Evolutionary conservation across 2,797 vertebrate species (phyloP), one percentile per base, ranked within the genome.

Genomic region (Centropyge bicolor): DNA sequence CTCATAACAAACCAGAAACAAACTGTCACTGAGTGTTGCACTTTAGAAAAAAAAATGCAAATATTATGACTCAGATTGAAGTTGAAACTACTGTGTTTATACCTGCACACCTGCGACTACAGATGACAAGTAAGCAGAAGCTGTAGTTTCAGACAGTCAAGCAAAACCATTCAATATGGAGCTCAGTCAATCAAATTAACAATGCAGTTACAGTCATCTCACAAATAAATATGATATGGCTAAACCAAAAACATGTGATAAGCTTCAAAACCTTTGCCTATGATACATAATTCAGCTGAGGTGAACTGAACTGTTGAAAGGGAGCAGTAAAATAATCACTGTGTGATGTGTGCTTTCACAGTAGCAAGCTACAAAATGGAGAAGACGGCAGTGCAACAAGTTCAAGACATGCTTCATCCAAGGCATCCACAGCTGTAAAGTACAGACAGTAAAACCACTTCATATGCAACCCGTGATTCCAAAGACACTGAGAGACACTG

Each of bases 401-500:
- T 49, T 70, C 11, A 17, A 48, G 43, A 68, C 60, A 69, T 22
- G 49, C 57, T 41, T 46, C 48, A 46, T 5, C 36, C 49, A 36
- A 48, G 49, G 63, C 48, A 41, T 64, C 38, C 49, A 66, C 64
- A 66, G 51, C 75, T 82, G 64, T 20, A 48, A 22, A 71, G 41
- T 5, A 36, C 38, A 75, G 17, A 52, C n/a, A 67, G n/a, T 8
- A 36, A 46, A 36, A n/a, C 1, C 6, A 11, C 24, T 27, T 36
- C 13, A 14, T 24, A 19, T 69, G 27, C 27, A 31, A 31, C 27
- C 27, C 27, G n/a, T 4, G 4, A 31, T 31, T 31, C 27, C 27
- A 31, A 31, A 31, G 4, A 31, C 2, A 31, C 2, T 31, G 2
- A n/a, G 27, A 31, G 27, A 31, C 27, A 31, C 27, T 31, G 27